Base-by-base conservation (phyloP, 2,113 vertebrate genomes). In the Canis aureus region DNA sequence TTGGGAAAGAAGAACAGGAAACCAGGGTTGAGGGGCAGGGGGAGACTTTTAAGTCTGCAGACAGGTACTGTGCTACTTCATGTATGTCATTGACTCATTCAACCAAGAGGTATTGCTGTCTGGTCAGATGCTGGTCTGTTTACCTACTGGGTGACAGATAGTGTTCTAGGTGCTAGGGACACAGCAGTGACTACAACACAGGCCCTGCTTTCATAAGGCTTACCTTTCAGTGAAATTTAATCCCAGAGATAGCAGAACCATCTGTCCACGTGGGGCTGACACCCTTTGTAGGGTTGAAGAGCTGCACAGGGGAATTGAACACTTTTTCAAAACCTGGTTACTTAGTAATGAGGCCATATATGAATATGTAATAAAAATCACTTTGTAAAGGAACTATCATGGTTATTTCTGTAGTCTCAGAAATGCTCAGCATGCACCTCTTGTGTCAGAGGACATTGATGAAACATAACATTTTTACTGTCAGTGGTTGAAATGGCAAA, bases 21-120 rank as follows among this genome's bases (percentile, higher is more conserved):
- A 8, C 53, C 19, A 5, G 49, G 16, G 22, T 6, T 43, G 29
- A 20, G 76, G 35, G 12, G 8, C 3, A 32, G 69, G 12, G 5
- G 43, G 8, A 49, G 59, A 27, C 82, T 19, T 57, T 43, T 35
- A 10, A 51, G 38, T 1, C 1, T 8, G 25, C 23, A 3, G 73
- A 22, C 23, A 53, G 53, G 23, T 53, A 11, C 53, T 53, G 6
- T 12, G 51, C 51, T 23, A 8, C 49, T n/a, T 83, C 25, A 0
- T 57, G 57, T 32, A 5, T 53, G 3, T 8, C 2, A 71, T 66
- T 20, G 49, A 6, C 32, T 89, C 43, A 0, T 32, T 79, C 2
- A 8, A 0, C 23, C 27, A 11, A 49, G 13, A 12, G 43, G 38
- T 29, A 0, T 7, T 32, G 38, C 4, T 5, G 1, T n/a, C 43